Evolutionary conservation across 2,797 vertebrate genomes (phyloP).

Genomic region (Psittacula derbiana): DNA sequence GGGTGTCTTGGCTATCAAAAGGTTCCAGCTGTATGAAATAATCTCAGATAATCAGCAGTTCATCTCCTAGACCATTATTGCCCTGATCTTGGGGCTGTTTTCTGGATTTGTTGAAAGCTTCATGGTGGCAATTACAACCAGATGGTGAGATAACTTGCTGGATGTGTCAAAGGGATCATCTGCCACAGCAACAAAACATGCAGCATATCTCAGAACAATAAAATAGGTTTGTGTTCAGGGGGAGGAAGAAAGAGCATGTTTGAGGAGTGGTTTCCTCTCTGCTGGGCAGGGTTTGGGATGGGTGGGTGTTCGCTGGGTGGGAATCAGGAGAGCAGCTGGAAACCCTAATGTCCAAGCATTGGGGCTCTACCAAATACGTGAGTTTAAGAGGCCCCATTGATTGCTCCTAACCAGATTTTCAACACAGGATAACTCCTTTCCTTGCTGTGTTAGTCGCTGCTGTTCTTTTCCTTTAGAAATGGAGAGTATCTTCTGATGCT

Average conservation of each 20-base stretch:
- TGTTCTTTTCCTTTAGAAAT: neutral
- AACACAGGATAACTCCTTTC: neutral
- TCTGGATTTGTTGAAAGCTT: constrained; percentile 24
- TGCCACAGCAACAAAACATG: neutral
- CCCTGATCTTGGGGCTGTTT: neutral
- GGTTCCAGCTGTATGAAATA: neutral
- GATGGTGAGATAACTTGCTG: neutral
- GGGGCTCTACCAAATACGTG: neutral
- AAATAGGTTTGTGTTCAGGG: neutral
- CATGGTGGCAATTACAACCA: neutral
- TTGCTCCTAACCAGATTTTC: neutral
- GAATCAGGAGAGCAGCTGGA: neutral
- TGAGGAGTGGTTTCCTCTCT: neutral
- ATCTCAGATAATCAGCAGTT: neutral
- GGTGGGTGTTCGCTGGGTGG: neutral
- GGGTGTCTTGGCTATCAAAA: neutral
- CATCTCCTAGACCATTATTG: neutral
- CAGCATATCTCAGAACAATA: neutral
- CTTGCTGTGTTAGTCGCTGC: neutral
- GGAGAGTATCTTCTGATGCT: neutral
- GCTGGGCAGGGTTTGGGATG: neutral
- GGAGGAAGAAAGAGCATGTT: neutral
- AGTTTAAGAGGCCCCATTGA: neutral
- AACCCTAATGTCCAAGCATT: neutral
- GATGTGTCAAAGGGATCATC: neutral